These are phyloP conservation scores for Diorhabda carinulata DNA, from an alignment of 1,140 invertebrate genomes.

Conservation along the genomic window DNA sequence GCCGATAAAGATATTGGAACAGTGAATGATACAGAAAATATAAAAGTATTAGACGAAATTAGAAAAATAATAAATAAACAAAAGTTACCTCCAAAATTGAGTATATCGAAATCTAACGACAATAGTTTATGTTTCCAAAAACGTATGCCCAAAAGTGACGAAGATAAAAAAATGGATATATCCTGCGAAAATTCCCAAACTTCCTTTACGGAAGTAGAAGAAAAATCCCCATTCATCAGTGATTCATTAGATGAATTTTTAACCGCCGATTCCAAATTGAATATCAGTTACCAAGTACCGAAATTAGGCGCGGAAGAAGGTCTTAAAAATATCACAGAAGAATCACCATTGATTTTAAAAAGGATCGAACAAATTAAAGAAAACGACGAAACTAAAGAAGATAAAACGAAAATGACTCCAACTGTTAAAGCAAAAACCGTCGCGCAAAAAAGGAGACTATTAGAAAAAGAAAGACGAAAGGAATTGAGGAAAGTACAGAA, in stretches of 20 bases:
- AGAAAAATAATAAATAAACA: conserved; percentile 30
- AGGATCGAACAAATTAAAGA: conserved; percentile 10
- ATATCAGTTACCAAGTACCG: conserved; percentile 41
- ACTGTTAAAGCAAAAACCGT: conserved; percentile 44
- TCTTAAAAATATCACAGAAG: conserved; percentile 23
- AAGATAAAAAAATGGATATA: conserved; percentile 2
- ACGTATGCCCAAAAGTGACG: not conserved
- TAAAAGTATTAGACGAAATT: conserved; percentile 27
- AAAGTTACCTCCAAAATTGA: conserved; percentile 10
- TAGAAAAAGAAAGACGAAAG: conserved; percentile 31
- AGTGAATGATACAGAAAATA: conserved; percentile 9
- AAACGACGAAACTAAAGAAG: conserved; percentile 5
- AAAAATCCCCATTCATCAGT: conserved; percentile 40
- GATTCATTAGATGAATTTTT: conserved; percentile 38
- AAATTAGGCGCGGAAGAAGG: conserved; percentile 39
- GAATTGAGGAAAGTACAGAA: conserved; percentile 23
- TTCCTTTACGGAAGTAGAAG: conserved; percentile 10
- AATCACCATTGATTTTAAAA: conserved; percentile 16
- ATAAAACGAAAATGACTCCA: conserved; percentile 28
- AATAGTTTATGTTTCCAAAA: no score
- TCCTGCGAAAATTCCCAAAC: conserved; percentile 8
- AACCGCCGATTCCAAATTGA: conserved; percentile 35
- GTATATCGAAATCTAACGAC: no score
- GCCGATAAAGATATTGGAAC: not conserved
- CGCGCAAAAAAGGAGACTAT: conserved; percentile 42